Evolutionary conservation across 1,140 invertebrate genomes (phyloP).

Genomic region (Camponotus pennsylvanicus): DNA sequence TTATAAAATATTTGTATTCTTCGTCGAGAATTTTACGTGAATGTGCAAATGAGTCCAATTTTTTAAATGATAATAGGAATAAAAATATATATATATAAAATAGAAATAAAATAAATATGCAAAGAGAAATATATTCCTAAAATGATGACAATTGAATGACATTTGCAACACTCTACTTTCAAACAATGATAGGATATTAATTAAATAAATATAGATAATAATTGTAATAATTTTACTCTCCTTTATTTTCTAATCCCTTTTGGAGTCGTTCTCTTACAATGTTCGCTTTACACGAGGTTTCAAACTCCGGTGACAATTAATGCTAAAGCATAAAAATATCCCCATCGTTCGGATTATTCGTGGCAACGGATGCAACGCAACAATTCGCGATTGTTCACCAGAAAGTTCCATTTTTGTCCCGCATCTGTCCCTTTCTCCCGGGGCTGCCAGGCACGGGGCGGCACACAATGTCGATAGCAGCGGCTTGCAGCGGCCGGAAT

Average conservation of each 20-base stretch:
- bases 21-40: background rate
- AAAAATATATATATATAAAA: too few species aligned
- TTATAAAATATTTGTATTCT: slow-evolving; percentile 19
- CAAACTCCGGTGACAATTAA: slow-evolving; percentile 35
- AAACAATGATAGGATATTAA: background rate
- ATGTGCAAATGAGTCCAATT: background rate
- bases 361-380: slow-evolving; percentile 26
- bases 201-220: background rate
- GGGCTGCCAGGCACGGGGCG: background rate
- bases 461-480: slow-evolving; percentile 72
- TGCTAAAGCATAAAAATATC: slow-evolving; percentile 47
- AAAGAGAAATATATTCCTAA: background rate
- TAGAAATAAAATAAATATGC: slow-evolving; percentile 21
- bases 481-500: slow-evolving; percentile 51
- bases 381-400: background rate
- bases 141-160: background rate
- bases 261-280: background rate
- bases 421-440: slow-evolving; percentile 6
- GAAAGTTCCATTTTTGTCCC: slow-evolving; percentile 67
- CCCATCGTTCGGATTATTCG: slow-evolving; percentile 43
- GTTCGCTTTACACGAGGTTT: background rate
- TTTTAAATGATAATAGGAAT: too few species aligned
- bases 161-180: background rate
- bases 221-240: background rate
- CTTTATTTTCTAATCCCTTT: background rate